Percentiles rank a stretch among this genome's conserved stretches.
Evolutionary conservation across 2,888 invertebrate genomes (phyloP).

Genomic region (Auanema freiburgensis): DNA sequence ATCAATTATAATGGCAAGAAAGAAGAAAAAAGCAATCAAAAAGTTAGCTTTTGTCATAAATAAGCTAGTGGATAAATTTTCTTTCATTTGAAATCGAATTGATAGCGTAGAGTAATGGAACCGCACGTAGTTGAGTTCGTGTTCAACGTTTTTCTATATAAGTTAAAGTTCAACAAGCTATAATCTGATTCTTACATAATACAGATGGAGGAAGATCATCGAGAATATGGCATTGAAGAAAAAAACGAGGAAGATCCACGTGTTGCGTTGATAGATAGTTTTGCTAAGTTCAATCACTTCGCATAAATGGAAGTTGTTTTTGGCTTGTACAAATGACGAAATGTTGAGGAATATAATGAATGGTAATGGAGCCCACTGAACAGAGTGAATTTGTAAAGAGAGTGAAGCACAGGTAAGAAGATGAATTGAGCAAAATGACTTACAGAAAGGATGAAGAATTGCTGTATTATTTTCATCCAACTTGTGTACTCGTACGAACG

Average conservation of each 20-base stretch:
- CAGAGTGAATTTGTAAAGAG: background rate
- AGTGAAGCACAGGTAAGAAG: slow-evolving; percentile 11
- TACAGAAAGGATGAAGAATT: slow-evolving; percentile 6
- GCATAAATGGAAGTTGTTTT: slow-evolving; percentile 18
- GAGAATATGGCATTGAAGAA: slow-evolving; percentile 25
- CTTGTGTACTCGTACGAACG: slow-evolving; percentile 27
- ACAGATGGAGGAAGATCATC: slow-evolving; percentile 25
- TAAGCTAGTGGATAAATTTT: slow-evolving; percentile 31
- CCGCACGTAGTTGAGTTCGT: slow-evolving; percentile 25
- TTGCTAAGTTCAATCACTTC: slow-evolving; percentile 23
- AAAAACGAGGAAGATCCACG: slow-evolving; percentile 31
- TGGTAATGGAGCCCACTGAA: slow-evolving; percentile 12
- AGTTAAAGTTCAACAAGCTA: slow-evolving; percentile 8
- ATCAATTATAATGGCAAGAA: background rate
- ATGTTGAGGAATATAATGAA: slow-evolving; percentile 1
- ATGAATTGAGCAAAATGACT: background rate
- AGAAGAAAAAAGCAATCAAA: slow-evolving; percentile 9
- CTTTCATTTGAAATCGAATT: slow-evolving; percentile 35
- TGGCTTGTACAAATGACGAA: background rate
- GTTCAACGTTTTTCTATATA: slow-evolving; percentile 22
- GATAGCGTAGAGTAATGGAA: slow-evolving; percentile 26
- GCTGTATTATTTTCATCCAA: slow-evolving; percentile 12
- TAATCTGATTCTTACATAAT: slow-evolving; percentile 11
- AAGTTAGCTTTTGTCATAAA: slow-evolving; percentile 10
- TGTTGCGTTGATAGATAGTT: slow-evolving; percentile 29